phyloP scores from a whole-genome alignment of 2,888 invertebrate genomes.

The Nineta flava region DNA sequence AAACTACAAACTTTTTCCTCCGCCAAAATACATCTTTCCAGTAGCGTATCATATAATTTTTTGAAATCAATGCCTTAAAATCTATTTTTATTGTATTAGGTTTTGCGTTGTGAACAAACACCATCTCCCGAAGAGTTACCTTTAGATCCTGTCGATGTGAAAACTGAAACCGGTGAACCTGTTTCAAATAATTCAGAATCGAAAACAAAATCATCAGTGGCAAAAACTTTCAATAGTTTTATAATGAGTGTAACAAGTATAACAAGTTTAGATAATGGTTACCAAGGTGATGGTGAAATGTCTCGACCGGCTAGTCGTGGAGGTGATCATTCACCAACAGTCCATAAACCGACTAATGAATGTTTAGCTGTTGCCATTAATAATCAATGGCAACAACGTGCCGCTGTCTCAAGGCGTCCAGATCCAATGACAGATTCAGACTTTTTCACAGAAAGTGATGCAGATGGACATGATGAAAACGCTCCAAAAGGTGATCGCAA shows the following conservation, averaged over 20 bases:
- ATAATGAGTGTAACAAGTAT: constrained; percentile 82
- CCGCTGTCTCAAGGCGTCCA: constrained; percentile 45
- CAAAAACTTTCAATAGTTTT: constrained; percentile 57
- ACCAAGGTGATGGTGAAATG: constrained; percentile 85
- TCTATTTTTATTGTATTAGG: neutral
- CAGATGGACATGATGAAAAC: constrained; percentile 65
- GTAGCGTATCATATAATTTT: too few species aligned
- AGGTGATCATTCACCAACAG: constrained; percentile 53
- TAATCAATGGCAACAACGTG: constrained; percentile 41
- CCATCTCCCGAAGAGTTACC: constrained; percentile 77
- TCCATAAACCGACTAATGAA: constrained; percentile 29
- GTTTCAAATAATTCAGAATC: constrained; percentile 19
- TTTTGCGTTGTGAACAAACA: constrained; percentile 51
- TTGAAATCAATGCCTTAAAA: too few species aligned
- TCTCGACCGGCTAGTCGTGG: constrained; percentile 72
- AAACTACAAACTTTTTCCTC: too few species aligned
- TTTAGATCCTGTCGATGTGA: constrained; percentile 53
- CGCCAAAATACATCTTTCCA: too few species aligned
- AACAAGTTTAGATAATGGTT: constrained; percentile 83
- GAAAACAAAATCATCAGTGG: constrained; percentile 42
- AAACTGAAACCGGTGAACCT: constrained; percentile 35
- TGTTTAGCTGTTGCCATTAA: constrained; percentile 29
- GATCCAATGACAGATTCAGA: constrained; percentile 86
- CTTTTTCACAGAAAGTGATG: constrained; percentile 81
- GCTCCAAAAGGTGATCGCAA: constrained; percentile 54